A percentile compares a stretch with the other conserved stretches of the same genome.
Evolutionary conservation across 1,140 invertebrate genomes (phyloP).

Genomic region (Drosophila melanogaster): DNA sequence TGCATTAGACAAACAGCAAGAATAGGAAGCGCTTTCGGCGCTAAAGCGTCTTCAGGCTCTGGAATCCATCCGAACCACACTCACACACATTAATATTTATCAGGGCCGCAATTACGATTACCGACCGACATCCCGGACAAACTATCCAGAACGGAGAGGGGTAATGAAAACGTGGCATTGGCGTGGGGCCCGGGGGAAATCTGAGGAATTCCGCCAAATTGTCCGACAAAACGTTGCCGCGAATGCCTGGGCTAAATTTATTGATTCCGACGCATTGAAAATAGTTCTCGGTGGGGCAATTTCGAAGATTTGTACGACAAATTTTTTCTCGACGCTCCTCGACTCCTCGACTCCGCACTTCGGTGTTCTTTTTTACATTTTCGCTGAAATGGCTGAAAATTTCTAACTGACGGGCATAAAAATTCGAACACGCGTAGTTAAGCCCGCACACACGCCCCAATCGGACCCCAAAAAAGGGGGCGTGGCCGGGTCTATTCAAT

Average conservation of each 20-base stretch:
- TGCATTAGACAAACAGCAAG: conserved; percentile 48
- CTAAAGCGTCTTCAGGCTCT: conserved; percentile 34
- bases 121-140: conserved; percentile 56
- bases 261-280: conserved; percentile 83
- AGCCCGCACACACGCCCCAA: conserved; percentile 53
- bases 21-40: conserved; percentile 13
- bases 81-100: conserved; percentile 76
- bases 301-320: conserved; percentile 83
- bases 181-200: conserved; percentile 13
- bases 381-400: conserved; percentile 79
- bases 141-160: conserved; percentile 40
- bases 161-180: conserved; percentile 7
- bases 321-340: conserved; percentile 46
- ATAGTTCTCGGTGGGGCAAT: conserved; percentile 82
- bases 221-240: conserved; percentile 67
- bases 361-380: conserved; percentile 43
- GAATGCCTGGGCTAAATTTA: conserved; percentile 71
- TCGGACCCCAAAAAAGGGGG: conserved; percentile 28
- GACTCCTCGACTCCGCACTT: conserved; percentile 24
- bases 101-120: conserved; percentile 73
- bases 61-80: conserved; percentile 29
- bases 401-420: conserved; percentile 73
- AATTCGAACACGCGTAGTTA: conserved; percentile 54
- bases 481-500: conserved; percentile 68
- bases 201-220: conserved; percentile 65